A percentile compares a stretch with the other conserved stretches of the same genome.
phyloP scores from a whole-genome alignment of 2,888 invertebrate genomes.

The Megaustenia siamemsis region DNA sequence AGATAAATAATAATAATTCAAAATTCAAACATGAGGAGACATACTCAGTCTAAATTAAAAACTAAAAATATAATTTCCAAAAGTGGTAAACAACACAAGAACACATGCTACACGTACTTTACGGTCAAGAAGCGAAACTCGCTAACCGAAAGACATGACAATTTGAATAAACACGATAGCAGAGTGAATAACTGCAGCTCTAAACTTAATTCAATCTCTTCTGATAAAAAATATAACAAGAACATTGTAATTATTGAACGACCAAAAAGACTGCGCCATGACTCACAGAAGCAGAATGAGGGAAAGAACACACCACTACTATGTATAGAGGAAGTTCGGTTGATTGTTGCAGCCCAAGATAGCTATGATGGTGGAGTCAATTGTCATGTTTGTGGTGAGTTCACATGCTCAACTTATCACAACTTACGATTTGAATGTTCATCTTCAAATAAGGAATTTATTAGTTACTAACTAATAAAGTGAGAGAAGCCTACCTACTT shows the following conservation, averaged over 20 bases:
- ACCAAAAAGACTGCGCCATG: conserved; percentile 13
- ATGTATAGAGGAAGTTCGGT: conserved; percentile 21
- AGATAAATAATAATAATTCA: background rate
- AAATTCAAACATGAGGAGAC: background rate
- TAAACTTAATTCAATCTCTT: no score
- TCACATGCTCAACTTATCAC: no score
- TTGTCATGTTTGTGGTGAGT: conserved; percentile 74
- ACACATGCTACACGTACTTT: conserved; percentile 10
- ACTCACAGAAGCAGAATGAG: background rate
- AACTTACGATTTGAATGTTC: no score
- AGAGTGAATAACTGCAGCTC: no score
- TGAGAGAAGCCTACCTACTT: no score
- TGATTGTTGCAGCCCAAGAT: conserved; percentile 4
- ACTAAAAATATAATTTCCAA: background rate
- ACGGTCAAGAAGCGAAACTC: background rate
- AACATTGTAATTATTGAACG: background rate
- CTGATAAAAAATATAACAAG: background rate
- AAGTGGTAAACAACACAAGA: no score
- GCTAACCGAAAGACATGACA: no score
- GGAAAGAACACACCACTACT: background rate
- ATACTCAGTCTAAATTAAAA: background rate
- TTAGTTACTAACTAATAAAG: no score
- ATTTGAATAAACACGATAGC: no score
- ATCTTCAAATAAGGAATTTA: no score
- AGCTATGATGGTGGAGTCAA: conserved; percentile 74